These are phyloP conservation scores for Melitaea athalia DNA, from an alignment of 2,888 invertebrate genomes.

Conservation along the genomic window DNA sequence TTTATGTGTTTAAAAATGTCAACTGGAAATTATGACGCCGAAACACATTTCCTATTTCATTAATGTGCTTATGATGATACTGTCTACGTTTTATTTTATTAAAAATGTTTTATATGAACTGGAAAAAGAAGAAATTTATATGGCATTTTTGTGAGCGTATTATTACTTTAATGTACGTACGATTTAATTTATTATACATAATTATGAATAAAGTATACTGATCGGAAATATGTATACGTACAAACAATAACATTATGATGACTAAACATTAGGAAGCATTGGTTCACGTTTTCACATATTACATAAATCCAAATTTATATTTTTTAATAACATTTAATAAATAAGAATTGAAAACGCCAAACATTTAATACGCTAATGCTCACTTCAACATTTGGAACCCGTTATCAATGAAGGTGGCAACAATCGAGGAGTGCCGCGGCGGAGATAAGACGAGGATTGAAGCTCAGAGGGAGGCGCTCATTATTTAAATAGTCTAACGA, in stretches of 20 bases:
- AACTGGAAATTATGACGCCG: conserved; percentile 81
- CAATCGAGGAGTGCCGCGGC: conserved; percentile 62
- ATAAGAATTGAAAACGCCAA: not conserved
- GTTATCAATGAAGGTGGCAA: conserved; percentile 35
- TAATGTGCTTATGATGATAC: conserved; percentile 56
- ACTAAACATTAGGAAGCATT: too few species aligned
- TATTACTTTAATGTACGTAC: too few species aligned
- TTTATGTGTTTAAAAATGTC: conserved; percentile 83
- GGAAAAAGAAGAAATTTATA: not conserved
- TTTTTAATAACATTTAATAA: too few species aligned
- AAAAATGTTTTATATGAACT: conserved; percentile 1
- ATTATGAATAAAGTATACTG: too few species aligned
- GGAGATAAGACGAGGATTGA: conserved; percentile 69
- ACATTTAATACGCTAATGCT: conserved; percentile 9
- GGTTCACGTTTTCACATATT: too few species aligned
- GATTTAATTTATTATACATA: too few species aligned
- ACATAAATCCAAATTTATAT: too few species aligned
- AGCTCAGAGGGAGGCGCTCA: conserved; percentile 57
- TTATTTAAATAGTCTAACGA: conserved; percentile 79
- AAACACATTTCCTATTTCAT: conserved; percentile 79
- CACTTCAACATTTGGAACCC: conserved; percentile 16
- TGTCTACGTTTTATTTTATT: conserved; percentile 34
- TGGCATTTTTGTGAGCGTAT: not conserved
- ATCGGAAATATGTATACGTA: too few species aligned
- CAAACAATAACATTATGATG: too few species aligned